phyloP scores from a whole-genome alignment of 2,888 invertebrate genomes.

The Arctia plantaginis region DNA sequence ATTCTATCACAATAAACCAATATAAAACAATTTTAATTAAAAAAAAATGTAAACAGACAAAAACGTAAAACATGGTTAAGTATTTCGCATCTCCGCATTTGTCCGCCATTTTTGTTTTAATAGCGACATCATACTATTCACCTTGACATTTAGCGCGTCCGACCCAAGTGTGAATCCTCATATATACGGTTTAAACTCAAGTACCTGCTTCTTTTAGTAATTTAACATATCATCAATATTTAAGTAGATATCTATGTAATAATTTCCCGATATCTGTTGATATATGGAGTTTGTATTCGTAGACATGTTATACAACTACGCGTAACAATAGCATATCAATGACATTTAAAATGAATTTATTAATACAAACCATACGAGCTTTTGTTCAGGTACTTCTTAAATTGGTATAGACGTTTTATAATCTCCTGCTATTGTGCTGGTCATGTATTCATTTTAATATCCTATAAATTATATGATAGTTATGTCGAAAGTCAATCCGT shows the following conservation, averaged over 20 bases:
- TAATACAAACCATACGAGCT: not conserved
- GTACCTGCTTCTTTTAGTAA: not conserved
- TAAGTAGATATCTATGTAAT: not conserved
- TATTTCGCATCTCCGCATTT: constrained; percentile 36
- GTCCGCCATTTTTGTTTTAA: constrained; percentile 60
- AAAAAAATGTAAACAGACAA: constrained; percentile 4
- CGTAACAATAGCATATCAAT: not conserved
- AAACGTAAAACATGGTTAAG: not conserved
- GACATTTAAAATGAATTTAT: not conserved
- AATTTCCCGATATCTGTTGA: not conserved
- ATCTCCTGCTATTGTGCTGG: not conserved
- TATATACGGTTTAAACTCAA: constrained; percentile 51
- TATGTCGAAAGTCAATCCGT: not conserved
- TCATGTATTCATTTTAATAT: not conserved
- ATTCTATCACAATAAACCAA: no score
- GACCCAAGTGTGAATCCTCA: constrained; percentile 66
- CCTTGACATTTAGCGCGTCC: constrained; percentile 78
- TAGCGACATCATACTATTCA: constrained; percentile 65
- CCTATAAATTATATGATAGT: not conserved
- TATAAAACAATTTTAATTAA: not conserved
- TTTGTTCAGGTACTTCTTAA: not conserved
- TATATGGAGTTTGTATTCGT: not conserved
- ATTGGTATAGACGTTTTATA: not conserved
- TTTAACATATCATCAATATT: not conserved
- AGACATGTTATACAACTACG: not conserved